These are phyloP conservation scores for Loris lydekkerianus DNA, from an alignment of 2,797 vertebrate genomes.

Conservation along the genomic window DNA sequence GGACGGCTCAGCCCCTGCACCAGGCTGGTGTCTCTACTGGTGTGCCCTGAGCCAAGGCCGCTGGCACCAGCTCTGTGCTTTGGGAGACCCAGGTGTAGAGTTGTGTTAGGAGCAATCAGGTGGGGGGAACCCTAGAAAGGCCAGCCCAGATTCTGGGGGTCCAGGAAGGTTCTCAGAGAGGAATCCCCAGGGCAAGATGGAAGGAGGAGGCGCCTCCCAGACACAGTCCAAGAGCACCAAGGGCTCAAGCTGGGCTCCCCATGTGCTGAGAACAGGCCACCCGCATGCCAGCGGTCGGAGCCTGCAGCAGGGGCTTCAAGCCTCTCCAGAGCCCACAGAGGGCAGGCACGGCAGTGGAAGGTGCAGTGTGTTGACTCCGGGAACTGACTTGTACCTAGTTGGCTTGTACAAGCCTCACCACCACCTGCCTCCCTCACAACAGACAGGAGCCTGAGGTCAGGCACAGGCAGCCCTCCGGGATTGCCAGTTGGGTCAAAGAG, in stretches of 20 bases:
- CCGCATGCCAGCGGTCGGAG: accelerated
- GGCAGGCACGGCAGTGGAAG: neutral
- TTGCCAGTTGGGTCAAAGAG: neutral
- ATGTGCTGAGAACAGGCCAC: neutral
- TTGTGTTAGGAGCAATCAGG: neutral
- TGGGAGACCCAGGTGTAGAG: neutral
- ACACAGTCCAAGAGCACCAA: neutral
- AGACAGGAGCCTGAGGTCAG: neutral
- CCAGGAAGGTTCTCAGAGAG: neutral
- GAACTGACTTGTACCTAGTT: neutral
- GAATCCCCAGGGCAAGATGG: neutral
- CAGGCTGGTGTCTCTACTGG: neutral
- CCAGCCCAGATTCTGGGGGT: neutral
- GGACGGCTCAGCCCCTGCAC: neutral
- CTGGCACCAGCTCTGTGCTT: neutral
- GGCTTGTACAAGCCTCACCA: neutral
- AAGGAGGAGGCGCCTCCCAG: neutral
- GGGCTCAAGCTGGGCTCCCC: neutral
- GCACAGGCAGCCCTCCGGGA: neutral
- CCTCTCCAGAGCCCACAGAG: neutral
- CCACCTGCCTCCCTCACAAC: neutral
- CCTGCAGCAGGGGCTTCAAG: neutral
- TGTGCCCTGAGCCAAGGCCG: accelerated
- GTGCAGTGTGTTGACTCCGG: neutral
- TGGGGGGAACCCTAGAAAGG: neutral